Conservation (phyloP, 1,140 invertebrate species). For the Pogonomyrmex barbatus region DNA sequence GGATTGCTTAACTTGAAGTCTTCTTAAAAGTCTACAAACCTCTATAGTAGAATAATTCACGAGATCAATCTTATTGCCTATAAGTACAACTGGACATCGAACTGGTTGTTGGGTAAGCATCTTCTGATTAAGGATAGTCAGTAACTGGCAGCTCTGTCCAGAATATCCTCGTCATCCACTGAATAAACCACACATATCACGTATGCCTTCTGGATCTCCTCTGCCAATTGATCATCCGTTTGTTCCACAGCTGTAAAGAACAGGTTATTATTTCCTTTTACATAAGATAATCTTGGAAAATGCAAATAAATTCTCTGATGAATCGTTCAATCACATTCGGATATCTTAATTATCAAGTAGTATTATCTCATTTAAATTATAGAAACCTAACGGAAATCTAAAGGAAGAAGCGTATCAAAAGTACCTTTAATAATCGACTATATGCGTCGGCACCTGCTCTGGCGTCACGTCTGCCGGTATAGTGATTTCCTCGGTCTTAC, state of each 20-base stretch:
- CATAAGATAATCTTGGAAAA: neutral
- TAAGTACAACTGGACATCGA: slow-evolving; percentile 95
- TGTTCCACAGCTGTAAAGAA: slow-evolving; percentile 92
- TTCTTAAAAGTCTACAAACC: slow-evolving; percentile 87
- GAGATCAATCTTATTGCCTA: slow-evolving; percentile 99
- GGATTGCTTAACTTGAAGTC: neutral
- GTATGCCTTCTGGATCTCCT: slow-evolving; percentile 97
- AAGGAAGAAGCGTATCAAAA: too few relatives aligned
- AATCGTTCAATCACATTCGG: neutral
- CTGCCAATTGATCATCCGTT: slow-evolving; percentile 93
- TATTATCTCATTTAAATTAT: too few relatives aligned
- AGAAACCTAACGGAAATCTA: too few relatives aligned
- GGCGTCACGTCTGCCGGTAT: slow-evolving; percentile 99
- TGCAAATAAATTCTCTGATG: neutral
- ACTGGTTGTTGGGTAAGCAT: slow-evolving; percentile 88
- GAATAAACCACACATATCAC: slow-evolving; percentile 99
- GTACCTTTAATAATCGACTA: slow-evolving; percentile 97
- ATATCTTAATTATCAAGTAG: too few relatives aligned
- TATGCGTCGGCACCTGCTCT: slow-evolving; percentile 98
- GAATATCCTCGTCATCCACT: slow-evolving; percentile 96
- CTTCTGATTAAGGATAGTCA: slow-evolving; percentile 97
- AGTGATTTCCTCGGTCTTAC: slow-evolving; percentile 98
- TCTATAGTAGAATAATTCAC: slow-evolving; percentile 98
- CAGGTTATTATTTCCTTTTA: neutral
- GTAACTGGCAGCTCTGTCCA: slow-evolving; percentile 95